Evolutionary conservation across 2,113 vertebrate genomes (phyloP).

Genomic region (Pipa parva): DNA sequence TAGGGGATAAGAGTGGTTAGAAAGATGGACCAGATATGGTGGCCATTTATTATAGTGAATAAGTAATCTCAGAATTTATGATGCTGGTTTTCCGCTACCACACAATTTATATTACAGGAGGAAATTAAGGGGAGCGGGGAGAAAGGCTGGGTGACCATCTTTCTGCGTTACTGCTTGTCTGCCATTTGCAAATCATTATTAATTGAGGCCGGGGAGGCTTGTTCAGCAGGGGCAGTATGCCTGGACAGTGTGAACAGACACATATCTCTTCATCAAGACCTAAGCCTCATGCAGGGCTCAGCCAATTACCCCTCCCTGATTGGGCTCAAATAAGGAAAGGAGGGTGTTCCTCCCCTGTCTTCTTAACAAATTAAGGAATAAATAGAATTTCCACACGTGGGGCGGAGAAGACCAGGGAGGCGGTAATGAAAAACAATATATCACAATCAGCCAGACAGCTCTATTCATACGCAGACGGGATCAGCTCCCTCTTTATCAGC

Average conservation of each 20-base stretch:
- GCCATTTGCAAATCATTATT: slow-evolving; percentile 96
- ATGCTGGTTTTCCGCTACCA: slow-evolving; percentile 69
- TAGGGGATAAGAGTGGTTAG: slow-evolving; percentile 34
- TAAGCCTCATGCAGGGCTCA: slow-evolving; percentile 82
- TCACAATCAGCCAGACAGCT: slow-evolving; percentile 98
- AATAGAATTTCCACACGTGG: slow-evolving; percentile 98
- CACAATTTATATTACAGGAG: slow-evolving; percentile 76
- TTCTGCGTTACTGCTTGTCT: slow-evolving; percentile 84
- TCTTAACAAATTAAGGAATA: slow-evolving; percentile 99
- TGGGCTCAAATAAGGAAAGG: slow-evolving; percentile 94
- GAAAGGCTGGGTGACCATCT: slow-evolving; percentile 72
- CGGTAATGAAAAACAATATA: slow-evolving; percentile 99
- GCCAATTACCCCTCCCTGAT: slow-evolving; percentile 97
- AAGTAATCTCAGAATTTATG: slow-evolving; percentile 82
- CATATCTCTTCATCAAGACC: slow-evolving; percentile 98
- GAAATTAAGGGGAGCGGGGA: slow-evolving; percentile 74
- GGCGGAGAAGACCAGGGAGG: slow-evolving; percentile 89
- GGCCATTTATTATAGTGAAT: slow-evolving; percentile 74
- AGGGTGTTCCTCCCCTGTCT: slow-evolving; percentile 42
- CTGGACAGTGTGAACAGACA: slow-evolving; percentile 70
- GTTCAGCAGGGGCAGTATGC: slow-evolving; percentile 66
- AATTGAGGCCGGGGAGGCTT: slow-evolving; percentile 75
- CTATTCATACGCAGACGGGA: slow-evolving; percentile 94
- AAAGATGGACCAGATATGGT: slow-evolving; percentile 50
- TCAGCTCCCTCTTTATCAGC: slow-evolving; percentile 95